Conservation (phyloP, 1,140 invertebrate genomes). For the Aphidius ervi region DNA sequence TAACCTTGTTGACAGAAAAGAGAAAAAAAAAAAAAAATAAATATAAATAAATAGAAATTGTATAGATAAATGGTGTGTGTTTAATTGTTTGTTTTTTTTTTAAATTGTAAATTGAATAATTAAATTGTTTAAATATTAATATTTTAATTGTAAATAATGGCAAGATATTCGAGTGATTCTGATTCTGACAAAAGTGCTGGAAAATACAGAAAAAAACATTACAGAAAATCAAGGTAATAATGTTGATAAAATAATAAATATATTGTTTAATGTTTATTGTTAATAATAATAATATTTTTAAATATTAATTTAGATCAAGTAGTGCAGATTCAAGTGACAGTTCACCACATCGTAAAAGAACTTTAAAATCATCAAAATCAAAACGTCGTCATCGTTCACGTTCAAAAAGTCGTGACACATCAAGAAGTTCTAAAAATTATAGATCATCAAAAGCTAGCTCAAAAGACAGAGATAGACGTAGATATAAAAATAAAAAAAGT, state of each 20-base stretch:
- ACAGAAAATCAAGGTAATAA: constrained; percentile 42
- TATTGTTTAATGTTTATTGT: constrained; percentile 8
- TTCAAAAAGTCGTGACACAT: constrained; percentile 43
- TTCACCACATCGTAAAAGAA: constrained; percentile 40
- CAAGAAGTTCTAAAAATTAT: constrained; percentile 36
- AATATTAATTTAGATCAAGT: constrained; percentile 34
- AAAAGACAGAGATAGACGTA: constrained; percentile 39
- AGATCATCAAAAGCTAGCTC: constrained; percentile 42
- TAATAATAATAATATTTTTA: neutral
- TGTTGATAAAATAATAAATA: constrained; percentile 6
- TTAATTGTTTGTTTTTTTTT: too few relatives aligned
- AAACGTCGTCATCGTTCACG: constrained; percentile 41
- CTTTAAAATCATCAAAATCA: constrained; percentile 41
- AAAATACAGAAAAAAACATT: constrained; percentile 39
- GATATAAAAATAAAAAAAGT: constrained; percentile 36
- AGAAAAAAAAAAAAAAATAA: too few relatives aligned
- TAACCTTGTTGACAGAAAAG: too few relatives aligned
- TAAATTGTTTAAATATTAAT: neutral
- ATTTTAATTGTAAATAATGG: constrained; percentile 31
- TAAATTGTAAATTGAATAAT: too few relatives aligned
- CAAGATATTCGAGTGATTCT: constrained; percentile 47
- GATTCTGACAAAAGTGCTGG: constrained; percentile 42
- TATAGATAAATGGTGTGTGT: too few relatives aligned
- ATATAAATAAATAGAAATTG: too few relatives aligned
- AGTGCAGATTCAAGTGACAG: constrained; percentile 45